These are phyloP conservation scores for Theonella swinhoei DNA, from an alignment of 37 sponge, comb jelly and placozoan genomes.

Conservation along the genomic window DNA sequence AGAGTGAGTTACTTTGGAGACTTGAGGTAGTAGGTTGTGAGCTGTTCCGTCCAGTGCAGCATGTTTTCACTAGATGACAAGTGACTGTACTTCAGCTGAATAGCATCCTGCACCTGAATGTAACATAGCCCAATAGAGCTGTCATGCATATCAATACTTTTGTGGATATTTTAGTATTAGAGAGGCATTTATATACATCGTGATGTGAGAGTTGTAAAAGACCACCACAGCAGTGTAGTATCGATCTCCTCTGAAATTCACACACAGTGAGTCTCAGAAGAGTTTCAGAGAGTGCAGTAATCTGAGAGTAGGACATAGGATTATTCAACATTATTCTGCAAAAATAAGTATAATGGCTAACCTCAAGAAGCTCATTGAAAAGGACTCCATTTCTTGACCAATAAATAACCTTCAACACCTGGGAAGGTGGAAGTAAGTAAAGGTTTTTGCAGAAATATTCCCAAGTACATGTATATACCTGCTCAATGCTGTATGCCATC, in stretches of 20 bases:
- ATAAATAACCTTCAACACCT: slow-evolving; percentile 59
- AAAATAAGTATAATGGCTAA: no score
- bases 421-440: not conserved
- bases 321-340: no score
- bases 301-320: not conserved
- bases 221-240: slow-evolving; percentile 20
- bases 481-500: not conserved
- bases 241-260: slow-evolving; percentile 9
- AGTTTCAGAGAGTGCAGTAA: not conserved
- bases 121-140: not conserved
- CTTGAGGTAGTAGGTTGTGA: slow-evolving; percentile 14
- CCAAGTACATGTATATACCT: slow-evolving; percentile 3
- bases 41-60: slow-evolving; percentile 34
- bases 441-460: not conserved
- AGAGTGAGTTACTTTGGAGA: no score
- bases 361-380: slow-evolving; percentile 38
- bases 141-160: not conserved
- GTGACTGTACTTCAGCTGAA: slow-evolving; percentile 27
- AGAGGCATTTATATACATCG: not conserved
- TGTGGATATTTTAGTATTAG: not conserved
- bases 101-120: slow-evolving; percentile 44
- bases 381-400: slow-evolving; percentile 71
- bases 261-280: not conserved
- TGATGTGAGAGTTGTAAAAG: slow-evolving; percentile 16
- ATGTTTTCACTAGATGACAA: slow-evolving; percentile 11